A percentile compares a stretch with the other conserved stretches of the same genome.
phyloP scores from a whole-genome alignment of 2,113 vertebrate species.

The Seriola dumerili region DNA sequence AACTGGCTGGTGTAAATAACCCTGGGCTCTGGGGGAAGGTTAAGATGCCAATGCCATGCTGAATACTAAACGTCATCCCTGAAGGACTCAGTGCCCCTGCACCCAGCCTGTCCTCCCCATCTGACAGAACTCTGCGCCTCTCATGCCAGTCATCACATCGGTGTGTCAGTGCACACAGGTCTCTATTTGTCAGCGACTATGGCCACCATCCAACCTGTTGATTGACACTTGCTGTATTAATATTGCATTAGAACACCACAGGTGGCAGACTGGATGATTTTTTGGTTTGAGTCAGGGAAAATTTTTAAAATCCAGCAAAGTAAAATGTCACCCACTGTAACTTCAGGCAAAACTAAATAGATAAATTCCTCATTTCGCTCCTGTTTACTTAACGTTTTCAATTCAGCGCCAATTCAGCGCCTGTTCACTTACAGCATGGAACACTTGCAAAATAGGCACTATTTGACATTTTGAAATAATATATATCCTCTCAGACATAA shows the following conservation, averaged over 20 bases:
- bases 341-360: conserved; percentile 1
- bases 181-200: conserved; percentile 12
- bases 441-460: not conserved
- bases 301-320: not conserved
- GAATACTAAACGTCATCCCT: conserved; percentile 66
- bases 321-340: not conserved
- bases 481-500: not conserved
- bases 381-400: not conserved
- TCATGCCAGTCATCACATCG: conserved; percentile 38
- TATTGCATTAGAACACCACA: conserved; percentile 3
- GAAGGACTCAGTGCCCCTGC: conserved; percentile 46
- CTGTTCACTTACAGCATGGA: not conserved
- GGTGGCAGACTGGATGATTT: not conserved
- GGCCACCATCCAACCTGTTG: conserved; percentile 23
- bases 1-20: conserved; percentile 75
- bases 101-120: conserved; percentile 14
- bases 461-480: conserved; percentile 2
- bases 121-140: conserved; percentile 12
- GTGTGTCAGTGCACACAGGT: conserved; percentile 16
- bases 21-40: conserved; percentile 58
- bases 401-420: not conserved
- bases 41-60: conserved; percentile 59
- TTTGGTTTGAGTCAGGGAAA: not conserved
- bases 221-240: conserved; percentile 18
- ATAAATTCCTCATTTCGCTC: not conserved